Evolutionary conservation across 2,113 vertebrate species (phyloP).

Genomic region (Rhinopithecus roxellana): DNA sequence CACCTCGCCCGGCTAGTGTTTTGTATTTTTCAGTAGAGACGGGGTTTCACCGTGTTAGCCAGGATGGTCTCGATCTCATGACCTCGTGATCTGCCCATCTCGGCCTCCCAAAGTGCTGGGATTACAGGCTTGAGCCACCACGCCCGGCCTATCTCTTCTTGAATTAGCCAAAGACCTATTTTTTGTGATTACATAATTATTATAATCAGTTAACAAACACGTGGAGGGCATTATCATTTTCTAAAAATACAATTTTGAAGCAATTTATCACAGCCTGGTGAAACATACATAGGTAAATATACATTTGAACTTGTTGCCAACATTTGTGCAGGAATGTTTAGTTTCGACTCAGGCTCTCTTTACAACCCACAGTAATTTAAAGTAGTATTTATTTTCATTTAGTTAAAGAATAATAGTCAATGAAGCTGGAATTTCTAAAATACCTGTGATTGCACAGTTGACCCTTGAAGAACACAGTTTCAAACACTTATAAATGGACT

Average conservation of each 20-base stretch:
- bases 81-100: too few relatives aligned
- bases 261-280: not conserved
- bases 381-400: not conserved
- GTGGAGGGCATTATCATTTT: not conserved
- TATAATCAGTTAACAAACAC: not conserved
- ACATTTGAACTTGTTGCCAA: not conserved
- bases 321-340: not conserved
- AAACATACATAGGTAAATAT: not conserved
- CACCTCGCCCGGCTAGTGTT: too few relatives aligned
- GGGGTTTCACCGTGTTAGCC: too few relatives aligned
- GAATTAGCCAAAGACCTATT: not conserved
- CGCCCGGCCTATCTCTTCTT: not conserved
- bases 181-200: not conserved
- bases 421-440: not conserved
- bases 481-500: not conserved
- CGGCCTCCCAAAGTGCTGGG: too few relatives aligned
- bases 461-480: not conserved
- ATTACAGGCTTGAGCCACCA: too few relatives aligned
- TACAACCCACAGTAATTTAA: not conserved
- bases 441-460: not conserved
- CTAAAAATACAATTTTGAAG: not conserved
- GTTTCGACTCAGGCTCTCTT: not conserved
- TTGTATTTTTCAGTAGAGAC: too few relatives aligned
- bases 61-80: too few relatives aligned
- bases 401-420: not conserved